Evolutionary conservation across 2,888 invertebrate species (phyloP).

Genomic region (Meliscaeva auricollis): DNA sequence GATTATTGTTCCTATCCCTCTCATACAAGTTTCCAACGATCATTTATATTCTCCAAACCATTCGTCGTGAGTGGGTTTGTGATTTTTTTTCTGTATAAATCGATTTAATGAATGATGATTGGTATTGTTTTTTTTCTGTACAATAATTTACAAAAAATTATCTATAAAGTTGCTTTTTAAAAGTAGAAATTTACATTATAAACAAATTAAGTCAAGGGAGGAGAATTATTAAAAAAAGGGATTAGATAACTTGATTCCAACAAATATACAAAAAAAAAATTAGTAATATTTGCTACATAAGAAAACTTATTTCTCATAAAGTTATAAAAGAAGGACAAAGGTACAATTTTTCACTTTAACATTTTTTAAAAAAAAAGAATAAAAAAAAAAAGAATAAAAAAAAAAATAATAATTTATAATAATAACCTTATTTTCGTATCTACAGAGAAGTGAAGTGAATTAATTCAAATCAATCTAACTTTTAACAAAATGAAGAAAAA

Average conservation of each 20-base stretch:
- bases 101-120: constrained; percentile 63
- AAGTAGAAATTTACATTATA: constrained; percentile 55
- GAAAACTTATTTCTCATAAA: constrained; percentile 6
- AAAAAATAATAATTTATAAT: not conserved
- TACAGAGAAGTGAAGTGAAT: constrained; percentile 50
- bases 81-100: constrained; percentile 10
- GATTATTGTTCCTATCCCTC: too few relatives aligned
- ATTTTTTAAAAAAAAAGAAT: too few relatives aligned
- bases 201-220: too few relatives aligned
- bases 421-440: constrained; percentile 47
- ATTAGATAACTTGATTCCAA: too few relatives aligned
- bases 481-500: constrained; percentile 25
- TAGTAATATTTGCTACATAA: too few relatives aligned
- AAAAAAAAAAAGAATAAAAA: constrained; percentile 14
- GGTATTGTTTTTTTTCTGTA: constrained; percentile 52
- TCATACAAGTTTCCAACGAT: too few relatives aligned
- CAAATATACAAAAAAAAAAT: too few relatives aligned
- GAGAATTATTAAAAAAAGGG: constrained; percentile 11
- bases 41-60: constrained; percentile 16
- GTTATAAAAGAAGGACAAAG: constrained; percentile 2
- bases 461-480: constrained; percentile 40
- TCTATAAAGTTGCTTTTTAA: constrained; percentile 53
- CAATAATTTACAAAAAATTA: constrained; percentile 73
- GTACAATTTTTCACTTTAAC: not conserved
- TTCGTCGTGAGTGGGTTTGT: constrained; percentile 61